Conservation (phyloP, 2,113 vertebrate species). For the Syngnathus scovelli region DNA sequence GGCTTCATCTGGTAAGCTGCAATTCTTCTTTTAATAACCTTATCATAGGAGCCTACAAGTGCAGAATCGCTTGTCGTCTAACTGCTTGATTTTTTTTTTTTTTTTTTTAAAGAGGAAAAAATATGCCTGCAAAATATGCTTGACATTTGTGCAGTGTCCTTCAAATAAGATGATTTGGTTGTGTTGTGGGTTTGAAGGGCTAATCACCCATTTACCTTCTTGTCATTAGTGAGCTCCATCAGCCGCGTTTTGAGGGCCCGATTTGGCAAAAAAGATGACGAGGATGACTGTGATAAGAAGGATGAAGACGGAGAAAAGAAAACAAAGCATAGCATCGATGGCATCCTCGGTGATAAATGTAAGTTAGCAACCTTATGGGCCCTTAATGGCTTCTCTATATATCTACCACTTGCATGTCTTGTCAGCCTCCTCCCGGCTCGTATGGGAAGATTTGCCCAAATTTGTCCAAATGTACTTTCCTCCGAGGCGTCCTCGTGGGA, state of each 20-base stretch:
- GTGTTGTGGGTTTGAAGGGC: constrained; percentile 60
- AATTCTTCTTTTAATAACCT: constrained; percentile 58
- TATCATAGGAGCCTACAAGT: constrained; percentile 54
- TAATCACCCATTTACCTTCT: constrained; percentile 66
- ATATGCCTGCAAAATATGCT: constrained; percentile 38
- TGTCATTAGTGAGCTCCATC: constrained; percentile 98
- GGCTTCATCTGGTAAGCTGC: constrained; percentile 80
- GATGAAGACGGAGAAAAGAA: constrained; percentile 98
- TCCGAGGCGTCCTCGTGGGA: constrained; percentile 55
- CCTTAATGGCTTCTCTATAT: constrained; percentile 22
- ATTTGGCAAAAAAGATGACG: constrained; percentile 99
- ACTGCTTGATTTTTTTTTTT: too few species aligned
- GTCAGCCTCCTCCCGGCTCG: not conserved
- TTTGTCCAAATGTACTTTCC: constrained; percentile 50
- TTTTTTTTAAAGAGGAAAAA: not conserved
- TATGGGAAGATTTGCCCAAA: constrained; percentile 10
- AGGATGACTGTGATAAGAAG: constrained; percentile 93
- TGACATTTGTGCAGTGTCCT: constrained; percentile 35
- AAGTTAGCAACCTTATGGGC: constrained; percentile 64
- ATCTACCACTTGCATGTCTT: constrained; percentile 6
- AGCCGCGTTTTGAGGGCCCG: constrained; percentile 99
- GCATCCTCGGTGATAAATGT: constrained; percentile 99
- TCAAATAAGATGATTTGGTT: constrained; percentile 62
- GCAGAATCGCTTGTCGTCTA: constrained; percentile 41
- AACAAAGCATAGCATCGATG: constrained; percentile 98